Base-by-base conservation (phyloP, 2,888 invertebrate species). In the Lymantria dispar region DNA sequence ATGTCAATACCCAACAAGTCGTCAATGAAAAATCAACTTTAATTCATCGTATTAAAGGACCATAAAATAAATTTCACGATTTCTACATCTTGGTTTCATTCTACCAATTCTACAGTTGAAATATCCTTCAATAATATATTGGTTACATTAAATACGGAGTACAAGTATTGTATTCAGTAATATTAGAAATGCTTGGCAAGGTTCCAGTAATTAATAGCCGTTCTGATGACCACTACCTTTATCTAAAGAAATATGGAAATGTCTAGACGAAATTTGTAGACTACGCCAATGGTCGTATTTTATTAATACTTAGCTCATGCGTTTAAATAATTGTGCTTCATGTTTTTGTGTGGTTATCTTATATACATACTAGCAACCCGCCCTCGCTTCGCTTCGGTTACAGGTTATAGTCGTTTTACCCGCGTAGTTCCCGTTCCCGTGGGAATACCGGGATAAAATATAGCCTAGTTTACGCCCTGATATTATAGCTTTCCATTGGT, bases 81-180 rank as follows among this genome's bases (percentile, higher is more conserved):
- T 8, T n/a, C 15, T 41, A 33, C 47, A 56, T 43, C 15, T 62
- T 66, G 62, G 65, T 53, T 54, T 53, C 43, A 31, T 12, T 54
- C 56, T 50, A 56, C 48, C 54, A 59, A 62, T 55, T 62, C 64
- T 60, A 60, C 48, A 60, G 68, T 56, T 59, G 61, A 60, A 68
- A 61, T 58, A 64, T 62, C 71, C 68, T 66, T 68, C 64, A 66
- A 73, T 72, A 72, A 74, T 74, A 73, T 74, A 74, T 74, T 71
- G 64, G 63, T 56, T 58, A 64, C 64, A 72, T 74, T 72, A 72
- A 72, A 74, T 72, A 68, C 63, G 50, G 52, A 67, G 68, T 67
- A 72, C 22, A 74, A 74, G 70, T 70, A 67, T 53, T 61, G 64
- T 66, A 62, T 59, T 65, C 54, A 53, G 60, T 60, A 61, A 58